These are phyloP conservation scores for Elephas maximus DNA, from an alignment of 2,113 vertebrate species.

Conservation along the genomic window DNA sequence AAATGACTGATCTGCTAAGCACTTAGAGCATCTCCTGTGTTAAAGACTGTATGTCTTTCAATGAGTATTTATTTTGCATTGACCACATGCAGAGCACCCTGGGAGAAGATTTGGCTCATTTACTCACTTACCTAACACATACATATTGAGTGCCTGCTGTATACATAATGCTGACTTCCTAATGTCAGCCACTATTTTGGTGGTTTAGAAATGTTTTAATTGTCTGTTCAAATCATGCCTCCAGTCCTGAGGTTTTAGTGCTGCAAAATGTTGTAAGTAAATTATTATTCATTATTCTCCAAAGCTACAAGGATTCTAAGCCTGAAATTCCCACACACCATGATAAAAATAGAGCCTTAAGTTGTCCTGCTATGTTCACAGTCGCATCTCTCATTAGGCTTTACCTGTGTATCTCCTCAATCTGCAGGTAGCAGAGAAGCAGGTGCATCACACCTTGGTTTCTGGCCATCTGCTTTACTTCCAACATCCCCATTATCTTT, in stretches of 20 bases:
- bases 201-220: background rate
- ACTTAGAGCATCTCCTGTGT: background rate
- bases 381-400: accelerated
- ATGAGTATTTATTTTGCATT: background rate
- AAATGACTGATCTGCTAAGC: background rate
- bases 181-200: background rate
- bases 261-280: background rate
- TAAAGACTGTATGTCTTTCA: background rate
- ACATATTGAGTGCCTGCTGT: background rate
- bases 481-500: background rate
- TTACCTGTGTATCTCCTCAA: background rate
- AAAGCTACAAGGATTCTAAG: background rate
- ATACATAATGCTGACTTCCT: background rate
- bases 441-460: background rate
- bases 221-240: background rate
- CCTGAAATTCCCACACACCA: background rate
- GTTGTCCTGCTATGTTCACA: background rate
- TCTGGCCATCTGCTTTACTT: background rate
- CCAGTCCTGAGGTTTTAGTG: background rate
- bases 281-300: constrained; percentile 38
- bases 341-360: background rate
- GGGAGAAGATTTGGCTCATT: background rate
- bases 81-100: background rate
- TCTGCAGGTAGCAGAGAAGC: background rate
- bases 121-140: background rate